Evolutionary conservation across 2,888 invertebrate genomes (phyloP), one percentile per base, ranked within the genome.

Genomic region (Zygogramma bicolorata): DNA sequence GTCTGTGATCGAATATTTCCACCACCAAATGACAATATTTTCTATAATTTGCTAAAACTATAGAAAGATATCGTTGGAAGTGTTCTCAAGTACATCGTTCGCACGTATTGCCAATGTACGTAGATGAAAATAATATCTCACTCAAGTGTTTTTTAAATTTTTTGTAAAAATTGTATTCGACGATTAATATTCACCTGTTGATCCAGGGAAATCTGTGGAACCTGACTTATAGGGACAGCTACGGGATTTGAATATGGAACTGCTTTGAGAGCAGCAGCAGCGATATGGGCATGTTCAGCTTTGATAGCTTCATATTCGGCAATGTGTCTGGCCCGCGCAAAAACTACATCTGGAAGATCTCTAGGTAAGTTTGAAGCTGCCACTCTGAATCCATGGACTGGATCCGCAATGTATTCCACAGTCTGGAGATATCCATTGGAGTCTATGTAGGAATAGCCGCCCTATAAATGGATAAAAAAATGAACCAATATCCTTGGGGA

Each of bases 381-480:
- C 3, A 92, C 92, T 81, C 92, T 88, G 85, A 92, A 92, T 49
- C 92, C 92, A 79, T 92, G 89, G 1, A 89, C 83, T 3, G 89
- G 87, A 86, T 92, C 92, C 5, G 92, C 90, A 13, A 90, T 88
- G 82, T 92, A 92, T 73, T 90, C 89, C 42, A 92, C 92, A 38
- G 90, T 90, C 85, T 92, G 92, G 5, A 92, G 85, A 65, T 90
- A 86, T 1, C 92, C 92, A 80, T 92, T 88, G 25, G 91, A 90
- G 83, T 93, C 93, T 66, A 93, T 89, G 84, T 93, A 93, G 65
- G 92, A 91, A 82, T 93, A 93, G 58, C 90, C 91, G 34, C 92
- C 92, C 40, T 90, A 88, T 3, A 70, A 67, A 27, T 49, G 2
- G 3, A n/a, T n/a, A n/a, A n/a, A n/a, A n/a, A n/a, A n/a, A n/a